Percentiles rank a stretch among this genome's conserved stretches.
These are phyloP conservation scores for Parnassius smintheus DNA, from an alignment of 2,888 invertebrate genomes.

Conservation along the genomic window DNA sequence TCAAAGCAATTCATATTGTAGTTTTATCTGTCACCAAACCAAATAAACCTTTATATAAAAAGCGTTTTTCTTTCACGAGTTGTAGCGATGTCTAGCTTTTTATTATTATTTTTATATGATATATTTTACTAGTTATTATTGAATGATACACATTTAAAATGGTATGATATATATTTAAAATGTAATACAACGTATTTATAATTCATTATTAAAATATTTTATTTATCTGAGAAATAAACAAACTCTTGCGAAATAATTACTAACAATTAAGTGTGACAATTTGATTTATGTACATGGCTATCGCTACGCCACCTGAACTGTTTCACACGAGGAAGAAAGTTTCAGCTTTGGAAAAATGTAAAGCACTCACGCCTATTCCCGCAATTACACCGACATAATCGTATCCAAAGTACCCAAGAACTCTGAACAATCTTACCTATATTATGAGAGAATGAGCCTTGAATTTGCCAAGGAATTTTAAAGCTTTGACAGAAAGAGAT, in stretches of 20 bases:
- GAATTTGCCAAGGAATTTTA: slow-evolving; percentile 60
- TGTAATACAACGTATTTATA: no score
- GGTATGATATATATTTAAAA: no score
- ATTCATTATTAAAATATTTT: no score
- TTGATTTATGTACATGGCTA: slow-evolving; percentile 33
- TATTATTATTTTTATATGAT: no score
- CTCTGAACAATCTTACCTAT: slow-evolving; percentile 59
- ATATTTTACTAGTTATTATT: no score
- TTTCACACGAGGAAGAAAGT: slow-evolving; percentile 38
- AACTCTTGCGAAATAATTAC: slow-evolving; percentile 31
- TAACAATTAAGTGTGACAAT: slow-evolving; percentile 33
- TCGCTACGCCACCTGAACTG: slow-evolving; percentile 34
- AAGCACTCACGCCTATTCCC: slow-evolving; percentile 42
- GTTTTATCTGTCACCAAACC: no score
- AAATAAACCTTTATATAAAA: no score
- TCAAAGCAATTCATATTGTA: no score
- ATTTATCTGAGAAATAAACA: no score
- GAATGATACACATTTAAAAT: no score
- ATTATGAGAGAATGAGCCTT: slow-evolving; percentile 66
- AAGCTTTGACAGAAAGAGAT: slow-evolving; percentile 47
- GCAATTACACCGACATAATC: slow-evolving; percentile 68
- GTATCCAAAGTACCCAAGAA: slow-evolving; percentile 53
- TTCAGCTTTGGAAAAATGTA: slow-evolving; percentile 38
- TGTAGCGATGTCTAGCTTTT: no score
- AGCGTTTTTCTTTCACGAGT: no score